Base-by-base conservation (phyloP, 2,888 invertebrate species). In the Leucophenga montana region DNA sequence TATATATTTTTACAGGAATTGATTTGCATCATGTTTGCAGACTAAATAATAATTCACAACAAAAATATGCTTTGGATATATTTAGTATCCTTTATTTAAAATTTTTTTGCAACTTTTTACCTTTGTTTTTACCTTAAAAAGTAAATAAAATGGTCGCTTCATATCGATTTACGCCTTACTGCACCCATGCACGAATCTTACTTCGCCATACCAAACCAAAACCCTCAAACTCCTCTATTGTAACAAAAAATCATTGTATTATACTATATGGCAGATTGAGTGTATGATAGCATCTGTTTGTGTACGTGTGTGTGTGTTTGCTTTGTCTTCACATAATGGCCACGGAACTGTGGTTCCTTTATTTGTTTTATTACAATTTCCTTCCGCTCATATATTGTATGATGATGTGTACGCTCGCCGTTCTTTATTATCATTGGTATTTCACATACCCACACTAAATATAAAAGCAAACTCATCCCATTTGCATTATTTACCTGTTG, bases 331-430 rank as follows among this genome's bases (percentile, higher is more conserved):
- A 33, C 18, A 54, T 54, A 53, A 39, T 66, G 22, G 53, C 16
- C 33, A 66, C 33, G 53, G 27, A 66, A 66, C 48, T 44, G 50
- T 62, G 20, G 53, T 50, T 61, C 50, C 61, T 59, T 68, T 67
- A 67, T 67, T 67, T 67, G 57, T 67, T 57, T 67, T 67, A 67
- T 67, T 67, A 67, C 39, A n/a, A 68, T 62, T 68, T 68, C 68
- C 68, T 68, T 68, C 68, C 68, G 68, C 27, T 31, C n/a, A 54
- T 39, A 53, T 66, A 39, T 39, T 44, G 48, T 39, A 33, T 46
- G 46, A 9, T 46, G 53, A 39, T 61, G 27, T 27, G 39, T 8
- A 39, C 11, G 39, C 39, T 8, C 27, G 27, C 5, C n/a, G 5
- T 16, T 2, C 18, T 27, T 66, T 66, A n/a, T 53, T 66, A 20